Percentiles rank a stretch among this genome's conserved stretches.
These are phyloP conservation scores for Plagiodera versicolora DNA, from an alignment of 2,888 invertebrate species.

Conservation along the genomic window DNA sequence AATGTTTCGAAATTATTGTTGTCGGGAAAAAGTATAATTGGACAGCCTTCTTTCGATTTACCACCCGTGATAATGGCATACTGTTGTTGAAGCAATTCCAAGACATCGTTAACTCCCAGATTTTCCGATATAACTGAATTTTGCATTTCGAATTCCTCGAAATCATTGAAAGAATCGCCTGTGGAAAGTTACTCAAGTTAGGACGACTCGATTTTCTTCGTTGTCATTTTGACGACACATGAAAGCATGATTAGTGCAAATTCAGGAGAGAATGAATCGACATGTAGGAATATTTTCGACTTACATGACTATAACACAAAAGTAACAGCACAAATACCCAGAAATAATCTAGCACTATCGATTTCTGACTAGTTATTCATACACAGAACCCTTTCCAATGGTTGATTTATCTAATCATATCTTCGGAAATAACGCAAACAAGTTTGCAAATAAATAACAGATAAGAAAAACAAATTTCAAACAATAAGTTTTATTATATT, in stretches of 20 bases:
- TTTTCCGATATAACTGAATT: conserved; percentile 53
- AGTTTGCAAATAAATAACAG: background rate
- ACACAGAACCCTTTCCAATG: background rate
- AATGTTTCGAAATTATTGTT: conserved; percentile 83
- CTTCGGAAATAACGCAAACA: background rate
- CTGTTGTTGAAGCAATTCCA: conserved; percentile 83
- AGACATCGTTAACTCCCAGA: conserved; percentile 75
- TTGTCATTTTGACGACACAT: conserved; percentile 6
- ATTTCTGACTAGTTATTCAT: background rate
- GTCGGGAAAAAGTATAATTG: conserved; percentile 94
- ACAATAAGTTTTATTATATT: background rate
- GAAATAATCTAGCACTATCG: no score
- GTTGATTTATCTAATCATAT: background rate
- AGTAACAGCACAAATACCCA: no score
- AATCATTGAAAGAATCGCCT: conserved; percentile 46
- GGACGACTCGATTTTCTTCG: no score
- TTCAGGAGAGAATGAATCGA: no score
- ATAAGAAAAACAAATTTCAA: background rate
- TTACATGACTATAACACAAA: no score
- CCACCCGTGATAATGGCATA: conserved; percentile 92
- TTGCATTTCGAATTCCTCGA: conserved; percentile 50
- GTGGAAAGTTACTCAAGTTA: conserved; percentile 29
- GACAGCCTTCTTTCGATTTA: conserved; percentile 89
- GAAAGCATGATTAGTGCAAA: no score
- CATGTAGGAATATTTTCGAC: no score